A percentile compares a stretch with the other conserved stretches of the same genome.
Conservation (phyloP, 2,113 vertebrate species). For the Lophura nycthemera region DNA sequence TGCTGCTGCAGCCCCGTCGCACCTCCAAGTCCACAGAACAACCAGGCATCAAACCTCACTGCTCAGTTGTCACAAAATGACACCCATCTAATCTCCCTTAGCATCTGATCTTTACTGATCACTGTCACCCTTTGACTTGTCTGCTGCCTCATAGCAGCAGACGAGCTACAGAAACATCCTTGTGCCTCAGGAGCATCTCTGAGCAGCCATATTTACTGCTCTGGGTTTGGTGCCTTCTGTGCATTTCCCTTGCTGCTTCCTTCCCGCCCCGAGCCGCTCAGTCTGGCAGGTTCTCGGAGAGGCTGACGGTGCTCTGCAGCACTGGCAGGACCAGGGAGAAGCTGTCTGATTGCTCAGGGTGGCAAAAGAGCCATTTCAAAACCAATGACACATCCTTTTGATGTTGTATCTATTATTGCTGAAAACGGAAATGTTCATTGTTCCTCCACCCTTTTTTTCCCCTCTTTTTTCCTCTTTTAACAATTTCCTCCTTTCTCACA, state of each 20-base stretch:
- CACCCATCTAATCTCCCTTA: background rate
- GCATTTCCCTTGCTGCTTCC: background rate
- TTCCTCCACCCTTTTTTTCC: background rate
- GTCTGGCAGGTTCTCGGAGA: background rate
- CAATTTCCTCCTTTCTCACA: slow-evolving; percentile 45
- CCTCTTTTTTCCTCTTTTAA: background rate
- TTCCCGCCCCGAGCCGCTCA: background rate
- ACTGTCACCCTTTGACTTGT: background rate
- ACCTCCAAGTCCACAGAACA: background rate
- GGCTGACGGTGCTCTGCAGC: background rate
- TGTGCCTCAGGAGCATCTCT: background rate
- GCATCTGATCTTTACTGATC: background rate
- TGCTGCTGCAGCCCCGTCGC: background rate
- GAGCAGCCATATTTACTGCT: background rate
- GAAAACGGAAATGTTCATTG: background rate
- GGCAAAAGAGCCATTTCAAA: background rate
- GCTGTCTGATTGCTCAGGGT: background rate
- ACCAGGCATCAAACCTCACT: background rate
- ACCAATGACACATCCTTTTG: background rate
- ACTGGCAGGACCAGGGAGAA: background rate
- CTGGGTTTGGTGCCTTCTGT: background rate
- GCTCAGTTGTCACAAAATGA: background rate
- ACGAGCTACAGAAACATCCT: background rate
- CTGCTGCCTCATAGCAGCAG: background rate
- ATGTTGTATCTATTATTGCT: background rate